These are phyloP conservation scores for Morone chrysops DNA, from an alignment of 2,113 vertebrate species.

Conservation along the genomic window DNA sequence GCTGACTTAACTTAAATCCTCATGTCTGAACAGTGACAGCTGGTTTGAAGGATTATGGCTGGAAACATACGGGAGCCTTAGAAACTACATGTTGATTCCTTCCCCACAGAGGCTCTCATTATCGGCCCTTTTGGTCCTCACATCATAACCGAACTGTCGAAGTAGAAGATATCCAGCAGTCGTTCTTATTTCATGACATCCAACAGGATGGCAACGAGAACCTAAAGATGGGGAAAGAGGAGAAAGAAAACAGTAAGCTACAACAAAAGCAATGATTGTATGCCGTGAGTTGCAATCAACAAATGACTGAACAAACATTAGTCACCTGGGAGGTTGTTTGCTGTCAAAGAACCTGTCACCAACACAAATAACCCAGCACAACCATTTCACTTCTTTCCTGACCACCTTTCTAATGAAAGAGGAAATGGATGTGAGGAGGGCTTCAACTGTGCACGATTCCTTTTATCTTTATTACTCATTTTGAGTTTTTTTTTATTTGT, in stretches of 20 bases:
- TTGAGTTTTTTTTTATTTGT: not conserved
- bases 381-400: not conserved
- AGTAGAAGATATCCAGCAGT: not conserved
- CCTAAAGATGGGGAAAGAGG: constrained; percentile 38
- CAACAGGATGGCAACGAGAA: not conserved
- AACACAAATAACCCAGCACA: constrained; percentile 33
- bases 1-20: constrained; percentile 8
- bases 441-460: not conserved
- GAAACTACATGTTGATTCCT: not conserved
- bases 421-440: not conserved
- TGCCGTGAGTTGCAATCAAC: constrained; percentile 1
- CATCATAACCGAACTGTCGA: not conserved
- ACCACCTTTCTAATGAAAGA: constrained; percentile 21
- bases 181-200: not conserved
- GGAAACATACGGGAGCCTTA: not conserved
- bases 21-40: not conserved
- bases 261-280: constrained; percentile 25
- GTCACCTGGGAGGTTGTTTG: constrained; percentile 12
- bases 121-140: not conserved
- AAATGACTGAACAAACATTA: constrained; percentile 43
- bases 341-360: constrained; percentile 28
- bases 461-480: not conserved
- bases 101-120: not conserved
- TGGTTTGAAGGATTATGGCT: not conserved
- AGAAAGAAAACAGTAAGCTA: constrained; percentile 22